phyloP scores from a whole-genome alignment of 2,888 invertebrate species.

The Tipula unca region DNA sequence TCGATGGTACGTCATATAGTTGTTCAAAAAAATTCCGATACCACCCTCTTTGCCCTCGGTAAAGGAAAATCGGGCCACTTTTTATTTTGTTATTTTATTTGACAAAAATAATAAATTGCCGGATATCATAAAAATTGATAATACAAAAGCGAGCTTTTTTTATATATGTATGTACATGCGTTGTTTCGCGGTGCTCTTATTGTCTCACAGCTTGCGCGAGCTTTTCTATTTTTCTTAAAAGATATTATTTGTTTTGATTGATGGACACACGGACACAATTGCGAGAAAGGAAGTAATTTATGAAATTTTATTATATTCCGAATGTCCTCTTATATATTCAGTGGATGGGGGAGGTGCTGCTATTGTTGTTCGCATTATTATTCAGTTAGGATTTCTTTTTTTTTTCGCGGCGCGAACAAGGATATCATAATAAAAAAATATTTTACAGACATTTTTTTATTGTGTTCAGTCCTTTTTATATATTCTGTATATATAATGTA shows the following conservation, averaged over 20 bases:
- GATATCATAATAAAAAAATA: background rate
- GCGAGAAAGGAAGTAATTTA: background rate
- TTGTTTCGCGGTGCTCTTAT: background rate
- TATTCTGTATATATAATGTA: too few species aligned
- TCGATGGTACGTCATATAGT: background rate
- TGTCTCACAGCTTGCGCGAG: background rate
- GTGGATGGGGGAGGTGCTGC: too few species aligned
- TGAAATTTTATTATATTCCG: too few species aligned
- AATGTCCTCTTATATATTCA: too few species aligned
- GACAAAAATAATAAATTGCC: background rate
- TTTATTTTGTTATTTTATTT: background rate
- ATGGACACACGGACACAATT: background rate
- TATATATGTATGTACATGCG: background rate
- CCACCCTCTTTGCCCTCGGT: too few species aligned
- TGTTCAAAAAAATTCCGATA: background rate
- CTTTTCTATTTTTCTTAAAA: background rate
- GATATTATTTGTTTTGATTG: background rate
- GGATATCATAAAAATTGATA: background rate
- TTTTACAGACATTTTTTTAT: too few species aligned
- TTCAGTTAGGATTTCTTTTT: background rate
- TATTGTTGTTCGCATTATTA: background rate
- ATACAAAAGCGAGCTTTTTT: background rate
- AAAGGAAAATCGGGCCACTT: too few species aligned
- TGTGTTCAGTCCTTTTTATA: too few species aligned
- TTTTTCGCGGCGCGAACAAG: background rate